Evolutionary conservation across 64 coral and sea anemone species (phyloP), one percentile per base, ranked within the genome.

Genomic region (Pocillopora damicornis): DNA sequence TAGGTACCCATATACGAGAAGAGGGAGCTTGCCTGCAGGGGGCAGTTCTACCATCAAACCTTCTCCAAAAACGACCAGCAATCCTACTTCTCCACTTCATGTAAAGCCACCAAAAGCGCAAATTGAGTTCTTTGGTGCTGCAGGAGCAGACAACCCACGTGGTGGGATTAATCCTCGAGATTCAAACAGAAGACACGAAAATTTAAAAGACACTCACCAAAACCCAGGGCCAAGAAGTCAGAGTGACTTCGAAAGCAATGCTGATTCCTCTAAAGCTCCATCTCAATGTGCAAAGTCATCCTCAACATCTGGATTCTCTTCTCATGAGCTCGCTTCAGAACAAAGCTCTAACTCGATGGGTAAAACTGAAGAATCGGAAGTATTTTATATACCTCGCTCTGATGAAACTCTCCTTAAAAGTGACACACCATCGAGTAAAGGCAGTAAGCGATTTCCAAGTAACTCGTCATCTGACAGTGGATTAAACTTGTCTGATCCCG

Each of bases 1-100:
- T 13, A 85, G 81, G n/a, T 85, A 85, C 36, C 81, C 81, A 72
- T 85, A 85, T 22, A 85, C 38, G 69, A 63, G 65, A 58, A 85
- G 81, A 37, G 65, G 36, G 72, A 85, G 81, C 38, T 72, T 22
- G 35, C 81, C 81, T 58, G 36, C 13, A 23, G 72, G 72, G 58
- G 81, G 61, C 12, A 58, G 2, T 38, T 30, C 81, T 73, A 73
- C 81, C 18, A 58, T 71, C n/a, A 85, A 85, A 68, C 81, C 61
- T 26, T 65, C 81, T 14, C 17, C 37, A 37, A 73, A 85, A 85
- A 18, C 81, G 22, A 37, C 65, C 22, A 85, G 81, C 38, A 85
- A 85, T 73, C 81, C 81, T 11, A 45, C 81, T 15, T 85, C 37
- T 23, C 81, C 63, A 11, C 64, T 42, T 20, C 1, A 73, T 12